Percentiles rank a stretch among this genome's conserved stretches.
Conservation (phyloP, 1,140 invertebrate species). For the Chlorops oryzae region DNA sequence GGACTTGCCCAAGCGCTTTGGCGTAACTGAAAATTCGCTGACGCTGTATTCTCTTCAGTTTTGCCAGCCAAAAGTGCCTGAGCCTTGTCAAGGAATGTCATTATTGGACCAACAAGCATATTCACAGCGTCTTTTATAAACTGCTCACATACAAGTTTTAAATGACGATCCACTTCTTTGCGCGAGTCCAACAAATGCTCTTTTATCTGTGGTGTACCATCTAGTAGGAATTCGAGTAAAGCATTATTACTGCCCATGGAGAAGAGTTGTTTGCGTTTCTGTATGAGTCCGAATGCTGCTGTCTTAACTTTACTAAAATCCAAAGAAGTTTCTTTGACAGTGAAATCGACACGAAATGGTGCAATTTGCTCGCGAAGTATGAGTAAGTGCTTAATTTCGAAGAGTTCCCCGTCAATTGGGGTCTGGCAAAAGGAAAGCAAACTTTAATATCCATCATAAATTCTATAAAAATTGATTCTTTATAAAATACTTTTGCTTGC, state of each 20-base stretch:
- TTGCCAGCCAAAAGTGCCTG: slow-evolving; percentile 26
- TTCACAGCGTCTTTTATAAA: slow-evolving; percentile 80
- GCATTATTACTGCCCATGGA: slow-evolving; percentile 84
- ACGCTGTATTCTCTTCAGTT: not conserved
- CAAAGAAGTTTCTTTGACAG: slow-evolving; percentile 82
- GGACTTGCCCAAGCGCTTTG: slow-evolving; percentile 51
- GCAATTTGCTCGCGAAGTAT: slow-evolving; percentile 97
- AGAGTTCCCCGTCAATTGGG: slow-evolving; percentile 85
- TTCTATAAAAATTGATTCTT: not conserved
- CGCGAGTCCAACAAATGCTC: slow-evolving; percentile 90
- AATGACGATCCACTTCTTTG: slow-evolving; percentile 86
- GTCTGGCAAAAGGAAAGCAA: slow-evolving; percentile 50
- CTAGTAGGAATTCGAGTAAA: slow-evolving; percentile 81
- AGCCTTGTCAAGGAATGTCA: slow-evolving; percentile 70
- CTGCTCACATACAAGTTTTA: slow-evolving; percentile 86
- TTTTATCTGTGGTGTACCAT: slow-evolving; percentile 85
- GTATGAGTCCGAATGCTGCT: slow-evolving; percentile 78
- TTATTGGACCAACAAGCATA: slow-evolving; percentile 66
- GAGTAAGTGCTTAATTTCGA: slow-evolving; percentile 95
- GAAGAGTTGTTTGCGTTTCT: slow-evolving; percentile 82
- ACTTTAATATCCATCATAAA: not conserved
- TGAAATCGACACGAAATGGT: slow-evolving; percentile 95
- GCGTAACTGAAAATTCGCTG: slow-evolving; percentile 27
- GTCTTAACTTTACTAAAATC: slow-evolving; percentile 87
- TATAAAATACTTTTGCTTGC: slow-evolving; percentile 51